These are phyloP conservation scores for Lasius platythorax DNA, from an alignment of 2,888 invertebrate species.

Conservation along the genomic window DNA sequence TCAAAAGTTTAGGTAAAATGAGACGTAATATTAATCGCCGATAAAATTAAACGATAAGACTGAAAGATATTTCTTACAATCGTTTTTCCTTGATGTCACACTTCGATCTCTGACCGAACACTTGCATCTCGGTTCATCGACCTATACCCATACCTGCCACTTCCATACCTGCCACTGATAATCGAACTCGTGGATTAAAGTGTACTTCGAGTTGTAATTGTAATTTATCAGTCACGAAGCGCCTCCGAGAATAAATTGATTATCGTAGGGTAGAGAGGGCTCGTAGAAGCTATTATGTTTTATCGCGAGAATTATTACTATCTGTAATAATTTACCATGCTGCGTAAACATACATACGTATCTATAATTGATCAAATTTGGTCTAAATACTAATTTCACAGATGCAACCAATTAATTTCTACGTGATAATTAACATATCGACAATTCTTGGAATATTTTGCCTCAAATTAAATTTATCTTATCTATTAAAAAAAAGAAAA, in stretches of 20 bases:
- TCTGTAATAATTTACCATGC: background rate
- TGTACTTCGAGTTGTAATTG: too few species aligned
- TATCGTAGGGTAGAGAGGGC: background rate
- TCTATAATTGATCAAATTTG: background rate
- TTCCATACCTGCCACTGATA: constrained; percentile 61
- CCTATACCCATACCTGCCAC: constrained; percentile 59
- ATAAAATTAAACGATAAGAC: too few species aligned
- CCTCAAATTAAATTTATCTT: background rate
- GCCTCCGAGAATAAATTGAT: background rate
- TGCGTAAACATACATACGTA: background rate
- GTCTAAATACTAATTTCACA: background rate
- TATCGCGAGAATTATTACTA: background rate
- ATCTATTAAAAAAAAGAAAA: background rate
- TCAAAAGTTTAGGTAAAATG: background rate
- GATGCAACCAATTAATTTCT: background rate
- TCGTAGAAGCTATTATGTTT: background rate
- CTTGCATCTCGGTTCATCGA: constrained; percentile 64
- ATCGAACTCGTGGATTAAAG: constrained; percentile 42
- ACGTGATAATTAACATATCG: background rate
- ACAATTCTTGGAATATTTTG: background rate
- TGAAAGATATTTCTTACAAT: constrained; percentile 33
- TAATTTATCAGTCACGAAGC: constrained; percentile 24
- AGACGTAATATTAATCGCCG: too few species aligned
- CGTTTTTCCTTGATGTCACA: constrained; percentile 59
- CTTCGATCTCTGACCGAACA: background rate